These are phyloP conservation scores for Drosophila lacicola DNA, from an alignment of 2,888 invertebrate genomes.

Conservation along the genomic window DNA sequence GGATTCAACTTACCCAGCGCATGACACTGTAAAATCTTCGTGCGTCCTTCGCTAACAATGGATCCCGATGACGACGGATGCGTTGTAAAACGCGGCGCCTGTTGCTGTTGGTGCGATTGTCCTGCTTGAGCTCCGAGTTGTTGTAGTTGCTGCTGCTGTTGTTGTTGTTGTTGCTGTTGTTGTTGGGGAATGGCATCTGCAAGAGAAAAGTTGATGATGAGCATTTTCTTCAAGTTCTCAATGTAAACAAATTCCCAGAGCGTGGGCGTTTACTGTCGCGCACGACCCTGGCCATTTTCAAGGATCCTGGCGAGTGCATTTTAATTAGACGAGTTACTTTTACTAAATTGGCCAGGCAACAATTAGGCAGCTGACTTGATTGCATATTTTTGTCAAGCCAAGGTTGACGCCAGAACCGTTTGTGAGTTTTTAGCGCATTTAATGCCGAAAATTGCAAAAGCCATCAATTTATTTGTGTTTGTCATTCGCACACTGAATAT, in stretches of 20 bases:
- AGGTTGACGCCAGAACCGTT: no score
- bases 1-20: conserved; percentile 90
- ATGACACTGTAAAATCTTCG: conserved; percentile 96
- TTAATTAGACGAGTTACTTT: conserved; percentile 3
- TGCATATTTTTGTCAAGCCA: neutral
- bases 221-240: conserved; percentile 21
- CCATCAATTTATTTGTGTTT: no score
- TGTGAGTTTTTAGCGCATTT: no score
- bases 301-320: neutral
- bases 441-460: no score
- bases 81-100: conserved; percentile 94
- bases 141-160: conserved; percentile 33
- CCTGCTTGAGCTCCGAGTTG: conserved; percentile 8
- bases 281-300: conserved; percentile 11
- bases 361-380: neutral
- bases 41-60: conserved; percentile 94
- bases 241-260: conserved; percentile 7
- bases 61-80: conserved; percentile 94
- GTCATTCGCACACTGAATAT: no score
- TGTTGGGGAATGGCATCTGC: conserved; percentile 52
- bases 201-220: conserved; percentile 43
- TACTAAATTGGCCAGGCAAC: neutral
- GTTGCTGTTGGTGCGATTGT: conserved; percentile 83
- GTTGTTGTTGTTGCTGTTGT: conserved; percentile 37
- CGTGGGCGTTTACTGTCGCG: conserved; percentile 8